Evolutionary conservation across 2,888 invertebrate species (phyloP), one percentile per base, ranked within the genome.

Genomic region (Eupeodes luniger): DNA sequence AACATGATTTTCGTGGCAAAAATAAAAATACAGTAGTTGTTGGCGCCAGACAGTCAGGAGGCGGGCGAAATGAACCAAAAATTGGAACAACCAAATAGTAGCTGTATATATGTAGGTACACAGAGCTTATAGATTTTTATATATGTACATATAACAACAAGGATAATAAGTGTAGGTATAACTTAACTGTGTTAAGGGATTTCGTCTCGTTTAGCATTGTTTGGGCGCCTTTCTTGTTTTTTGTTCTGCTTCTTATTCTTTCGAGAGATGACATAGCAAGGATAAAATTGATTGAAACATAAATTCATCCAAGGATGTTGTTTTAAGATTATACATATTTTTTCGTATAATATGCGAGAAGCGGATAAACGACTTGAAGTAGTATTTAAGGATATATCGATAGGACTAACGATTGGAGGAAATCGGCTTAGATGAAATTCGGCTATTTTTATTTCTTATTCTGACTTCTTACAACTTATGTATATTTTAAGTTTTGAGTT

Each of bases 41-140:
- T 84, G 87, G 87, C 87, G 87, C 87, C 87, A 87, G 87, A 87
- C 87, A 87, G 87, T 53, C 84, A 87, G 87, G 87, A 87, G 87
- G 80, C 87, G 72, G 83, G 19, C 77, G 74, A 80, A 80, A 67
- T 87, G 83, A 87, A 77, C 80, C 87, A 74, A 87, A 87, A 87
- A 87, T 84, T 87, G 74, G 87, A 69, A 77, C 87, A 87, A 77
- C 36, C 83, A 53, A 76, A 59, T 51, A 79, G 40, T 40, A 40
- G 40, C 6, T 40, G 40, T 40, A 5, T 40, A 40, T 27, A 40
- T 40, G 40, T 40, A 40, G 9, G 40, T 40, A 9, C 27, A 27
- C 27, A 27, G 27, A 27, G 27, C 27, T 27, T 40, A 40, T 40
- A 40, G 6, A 40, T 9, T 7, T 40, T 9, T 9, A 40, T 40